Conservation (phyloP, 2,888 invertebrate species). For the Drosophila falleni region DNA sequence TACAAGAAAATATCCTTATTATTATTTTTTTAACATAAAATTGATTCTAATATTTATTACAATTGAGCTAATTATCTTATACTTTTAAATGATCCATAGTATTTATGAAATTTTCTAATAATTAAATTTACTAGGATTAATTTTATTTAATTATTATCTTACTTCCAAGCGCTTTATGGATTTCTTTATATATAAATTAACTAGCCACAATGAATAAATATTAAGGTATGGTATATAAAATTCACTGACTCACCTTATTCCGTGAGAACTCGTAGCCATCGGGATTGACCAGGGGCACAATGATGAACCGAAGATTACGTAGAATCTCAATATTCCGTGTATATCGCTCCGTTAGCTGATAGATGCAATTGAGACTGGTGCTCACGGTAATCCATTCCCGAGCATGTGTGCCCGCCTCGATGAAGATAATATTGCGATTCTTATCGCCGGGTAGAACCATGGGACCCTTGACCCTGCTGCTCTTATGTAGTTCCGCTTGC, state of each 20-base stretch:
- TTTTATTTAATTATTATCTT: too few relatives aligned
- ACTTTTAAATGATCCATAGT: too few relatives aligned
- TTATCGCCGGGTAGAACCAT: conserved; percentile 42
- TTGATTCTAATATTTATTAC: too few relatives aligned
- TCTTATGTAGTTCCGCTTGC: conserved; percentile 9
- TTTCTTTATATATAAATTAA: too few relatives aligned
- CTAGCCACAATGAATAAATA: too few relatives aligned
- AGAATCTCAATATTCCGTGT: conserved; percentile 85
- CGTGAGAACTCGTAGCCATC: conserved; percentile 90
- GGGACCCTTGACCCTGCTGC: conserved; percentile 16
- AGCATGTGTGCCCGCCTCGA: conserved; percentile 87
- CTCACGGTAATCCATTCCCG: conserved; percentile 90
- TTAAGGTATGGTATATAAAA: too few relatives aligned
- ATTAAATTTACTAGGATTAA: too few relatives aligned
- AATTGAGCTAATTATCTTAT: too few relatives aligned
- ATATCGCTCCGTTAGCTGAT: conserved; percentile 87
- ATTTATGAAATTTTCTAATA: too few relatives aligned
- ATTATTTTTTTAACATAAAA: too few relatives aligned
- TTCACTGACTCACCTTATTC: conserved; percentile 82
- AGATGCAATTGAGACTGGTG: conserved; percentile 87
- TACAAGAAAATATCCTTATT: too few relatives aligned
- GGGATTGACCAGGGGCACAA: conserved; percentile 89
- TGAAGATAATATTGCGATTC: conserved; percentile 80
- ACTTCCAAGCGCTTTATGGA: too few relatives aligned
- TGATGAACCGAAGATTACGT: conserved; percentile 88